phyloP scores from a whole-genome alignment of 2,113 vertebrate genomes.

The Lamprologus callipterus region DNA sequence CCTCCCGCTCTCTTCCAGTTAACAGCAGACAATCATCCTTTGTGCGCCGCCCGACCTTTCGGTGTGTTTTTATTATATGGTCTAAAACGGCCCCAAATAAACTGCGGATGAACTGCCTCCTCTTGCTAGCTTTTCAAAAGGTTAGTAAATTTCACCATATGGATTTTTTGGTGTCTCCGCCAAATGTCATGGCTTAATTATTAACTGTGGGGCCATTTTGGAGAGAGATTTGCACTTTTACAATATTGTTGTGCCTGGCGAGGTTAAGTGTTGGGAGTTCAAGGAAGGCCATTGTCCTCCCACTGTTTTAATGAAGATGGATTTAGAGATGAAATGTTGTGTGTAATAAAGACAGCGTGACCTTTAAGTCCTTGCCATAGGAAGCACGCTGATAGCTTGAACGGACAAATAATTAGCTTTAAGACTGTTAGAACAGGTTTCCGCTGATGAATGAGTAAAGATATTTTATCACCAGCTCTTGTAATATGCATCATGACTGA shows the following conservation, averaged over 20 bases:
- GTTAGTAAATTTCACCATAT: constrained; percentile 71
- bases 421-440: neutral
- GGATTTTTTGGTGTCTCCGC: constrained; percentile 66
- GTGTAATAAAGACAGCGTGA: constrained; percentile 60
- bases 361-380: constrained; percentile 44
- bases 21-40: constrained; percentile 44
- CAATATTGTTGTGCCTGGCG: constrained; percentile 55
- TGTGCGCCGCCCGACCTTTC: constrained; percentile 14
- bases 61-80: constrained; percentile 55
- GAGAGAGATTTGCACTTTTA: constrained; percentile 66
- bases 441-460: neutral
- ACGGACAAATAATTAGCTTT: constrained; percentile 5
- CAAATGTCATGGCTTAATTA: constrained; percentile 76
- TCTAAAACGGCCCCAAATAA: constrained; percentile 52
- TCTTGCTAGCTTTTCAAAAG: constrained; percentile 55
- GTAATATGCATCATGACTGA: neutral
- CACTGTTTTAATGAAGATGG: constrained; percentile 68
- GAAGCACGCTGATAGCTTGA: constrained; percentile 10
- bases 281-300: constrained; percentile 56
- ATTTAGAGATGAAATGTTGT: constrained; percentile 63
- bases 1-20: constrained; percentile 23
- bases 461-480: neutral
- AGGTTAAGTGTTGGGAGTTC: constrained; percentile 68
- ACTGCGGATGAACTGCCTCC: constrained; percentile 40
- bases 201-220: constrained; percentile 64